Percentiles rank a stretch among this genome's conserved stretches.
These are phyloP conservation scores for Furnarius figulus DNA, from an alignment of 2,113 vertebrate species.

Conservation along the genomic window DNA sequence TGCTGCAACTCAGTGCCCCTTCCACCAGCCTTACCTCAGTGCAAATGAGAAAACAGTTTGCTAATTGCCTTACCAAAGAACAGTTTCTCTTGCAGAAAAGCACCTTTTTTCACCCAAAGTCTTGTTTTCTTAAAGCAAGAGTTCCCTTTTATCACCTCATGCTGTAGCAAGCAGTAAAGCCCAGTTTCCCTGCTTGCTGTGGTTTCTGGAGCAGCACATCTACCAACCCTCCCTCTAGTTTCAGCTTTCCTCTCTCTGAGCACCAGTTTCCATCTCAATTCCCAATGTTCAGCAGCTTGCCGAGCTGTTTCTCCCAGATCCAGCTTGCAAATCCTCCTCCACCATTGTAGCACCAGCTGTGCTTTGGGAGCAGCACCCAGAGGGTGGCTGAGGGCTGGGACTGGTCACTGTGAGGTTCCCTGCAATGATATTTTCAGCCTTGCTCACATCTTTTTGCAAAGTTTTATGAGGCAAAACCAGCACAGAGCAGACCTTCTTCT, in stretches of 20 bases:
- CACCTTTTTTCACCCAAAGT: background rate
- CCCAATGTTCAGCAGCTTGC: background rate
- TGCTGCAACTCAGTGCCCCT: background rate
- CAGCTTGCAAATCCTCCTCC: background rate
- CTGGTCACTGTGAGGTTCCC: fast-evolving
- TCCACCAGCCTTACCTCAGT: background rate
- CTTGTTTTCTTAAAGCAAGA: background rate
- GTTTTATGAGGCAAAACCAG: fast-evolving
- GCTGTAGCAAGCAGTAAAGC: background rate
- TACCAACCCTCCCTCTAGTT: background rate
- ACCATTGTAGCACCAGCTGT: fast-evolving
- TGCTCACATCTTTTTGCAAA: fast-evolving
- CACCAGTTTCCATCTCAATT: background rate
- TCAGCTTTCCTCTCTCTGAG: background rate
- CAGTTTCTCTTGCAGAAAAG: background rate
- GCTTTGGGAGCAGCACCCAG: background rate
- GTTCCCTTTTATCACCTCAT: background rate
- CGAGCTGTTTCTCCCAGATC: background rate
- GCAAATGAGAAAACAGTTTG: background rate
- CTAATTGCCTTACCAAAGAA: background rate
- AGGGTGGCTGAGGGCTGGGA: fast-evolving
- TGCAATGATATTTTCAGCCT: fast-evolving
- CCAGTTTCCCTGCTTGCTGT: background rate
- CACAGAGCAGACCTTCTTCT: fast-evolving
- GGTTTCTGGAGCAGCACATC: background rate